Evolutionary conservation across 2,888 invertebrate genomes (phyloP).

Genomic region (Alsophila aescularia): DNA sequence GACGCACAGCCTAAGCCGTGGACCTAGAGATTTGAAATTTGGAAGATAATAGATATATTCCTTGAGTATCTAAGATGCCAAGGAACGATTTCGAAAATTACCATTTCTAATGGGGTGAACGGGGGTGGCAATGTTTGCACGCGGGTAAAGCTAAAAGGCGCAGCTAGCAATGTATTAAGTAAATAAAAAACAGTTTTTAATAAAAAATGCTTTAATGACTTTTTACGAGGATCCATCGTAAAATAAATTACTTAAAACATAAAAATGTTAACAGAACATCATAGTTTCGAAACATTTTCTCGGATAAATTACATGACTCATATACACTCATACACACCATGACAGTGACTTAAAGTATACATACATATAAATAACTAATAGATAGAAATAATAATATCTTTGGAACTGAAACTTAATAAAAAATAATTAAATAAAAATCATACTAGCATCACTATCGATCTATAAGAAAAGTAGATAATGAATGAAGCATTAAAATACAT

Average conservation of each 20-base stretch:
- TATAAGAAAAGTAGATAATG: constrained; percentile 19
- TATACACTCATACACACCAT: constrained; percentile 53
- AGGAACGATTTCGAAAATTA: too few relatives aligned
- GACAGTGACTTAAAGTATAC: constrained; percentile 43
- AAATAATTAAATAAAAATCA: constrained; percentile 47
- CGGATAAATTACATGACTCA: constrained; percentile 66
- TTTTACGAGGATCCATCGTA: constrained; percentile 60
- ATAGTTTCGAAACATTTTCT: constrained; percentile 43
- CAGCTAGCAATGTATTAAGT: too few relatives aligned
- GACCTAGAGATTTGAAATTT: too few relatives aligned
- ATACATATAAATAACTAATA: constrained; percentile 49
- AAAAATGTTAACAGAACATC: constrained; percentile 40
- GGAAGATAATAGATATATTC: too few relatives aligned
- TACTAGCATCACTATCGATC: constrained; percentile 31
- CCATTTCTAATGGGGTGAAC: too few relatives aligned
- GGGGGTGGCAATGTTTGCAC: too few relatives aligned
- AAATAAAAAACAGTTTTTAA: constrained; percentile 18
- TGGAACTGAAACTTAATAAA: constrained; percentile 62
- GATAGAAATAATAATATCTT: constrained; percentile 67
- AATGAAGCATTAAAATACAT: constrained; percentile 25
- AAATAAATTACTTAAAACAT: constrained; percentile 54
- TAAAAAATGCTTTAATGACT: constrained; percentile 50
- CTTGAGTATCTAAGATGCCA: too few relatives aligned
- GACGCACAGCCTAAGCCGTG: too few relatives aligned
- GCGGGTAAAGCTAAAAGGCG: too few relatives aligned